Evolutionary conservation across 1,140 invertebrate species (phyloP).

Genomic region (Cyclargus thomasi): DNA sequence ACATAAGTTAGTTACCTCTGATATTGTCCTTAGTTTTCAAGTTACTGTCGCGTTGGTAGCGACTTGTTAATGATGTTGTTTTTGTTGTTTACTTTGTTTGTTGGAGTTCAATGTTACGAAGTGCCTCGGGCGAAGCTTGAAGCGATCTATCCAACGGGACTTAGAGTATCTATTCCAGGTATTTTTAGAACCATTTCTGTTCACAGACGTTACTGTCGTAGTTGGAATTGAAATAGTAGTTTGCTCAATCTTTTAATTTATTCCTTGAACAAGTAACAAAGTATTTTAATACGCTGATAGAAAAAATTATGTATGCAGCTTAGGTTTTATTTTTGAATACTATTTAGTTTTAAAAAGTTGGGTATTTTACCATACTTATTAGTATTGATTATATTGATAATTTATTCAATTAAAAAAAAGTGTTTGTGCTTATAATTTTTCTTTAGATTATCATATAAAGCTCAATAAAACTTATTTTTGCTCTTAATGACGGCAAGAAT

Average conservation of each 20-base stretch:
- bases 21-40: neutral
- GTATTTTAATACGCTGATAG: neutral
- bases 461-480: too few relatives aligned
- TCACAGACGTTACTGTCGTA: too few relatives aligned
- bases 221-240: neutral
- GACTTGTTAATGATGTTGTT: conserved; percentile 8
- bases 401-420: too few relatives aligned
- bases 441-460: too few relatives aligned
- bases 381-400: too few relatives aligned
- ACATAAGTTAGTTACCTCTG: neutral
- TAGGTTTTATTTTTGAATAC: too few relatives aligned
- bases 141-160: conserved; percentile 77
- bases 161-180: conserved; percentile 79
- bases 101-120: conserved; percentile 48
- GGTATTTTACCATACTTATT: too few relatives aligned
- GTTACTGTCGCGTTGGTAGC: neutral
- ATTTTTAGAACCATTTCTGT: conserved; percentile 18
- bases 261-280: neutral
- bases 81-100: conserved; percentile 1
- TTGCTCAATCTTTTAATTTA: neutral
- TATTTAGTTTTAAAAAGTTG: too few relatives aligned
- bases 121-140: conserved; percentile 76
- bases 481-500: too few relatives aligned
- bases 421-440: too few relatives aligned
- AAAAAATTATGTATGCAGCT: too few relatives aligned